Conservation (phyloP, 2,888 invertebrate genomes). For the Miltochrista miniata region DNA sequence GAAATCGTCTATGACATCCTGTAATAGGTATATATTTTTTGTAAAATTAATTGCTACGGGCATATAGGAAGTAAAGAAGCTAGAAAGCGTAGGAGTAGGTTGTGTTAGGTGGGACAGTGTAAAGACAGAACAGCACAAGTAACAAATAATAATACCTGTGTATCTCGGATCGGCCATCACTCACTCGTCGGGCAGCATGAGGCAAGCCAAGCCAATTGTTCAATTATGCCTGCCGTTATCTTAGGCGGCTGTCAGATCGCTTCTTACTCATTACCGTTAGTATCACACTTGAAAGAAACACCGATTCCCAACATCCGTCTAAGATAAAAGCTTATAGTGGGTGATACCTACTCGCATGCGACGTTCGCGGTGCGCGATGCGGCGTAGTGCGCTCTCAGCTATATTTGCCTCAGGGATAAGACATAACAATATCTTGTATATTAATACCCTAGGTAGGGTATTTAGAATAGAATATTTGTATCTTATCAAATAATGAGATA, state of each 20-base stretch:
- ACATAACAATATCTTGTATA: slow-evolving; percentile 41
- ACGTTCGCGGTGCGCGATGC: slow-evolving; percentile 76
- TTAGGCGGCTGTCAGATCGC: slow-evolving; percentile 19
- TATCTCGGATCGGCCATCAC: slow-evolving; percentile 36
- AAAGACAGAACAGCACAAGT: slow-evolving; percentile 50
- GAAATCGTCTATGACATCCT: no score
- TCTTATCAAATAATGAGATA: neutral
- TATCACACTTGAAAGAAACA: neutral
- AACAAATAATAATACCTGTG: slow-evolving; percentile 51
- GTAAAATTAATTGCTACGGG: slow-evolving; percentile 3
- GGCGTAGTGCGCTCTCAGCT: slow-evolving; percentile 70
- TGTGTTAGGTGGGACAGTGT: slow-evolving; percentile 42
- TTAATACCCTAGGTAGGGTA: neutral
- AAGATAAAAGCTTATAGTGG: slow-evolving; percentile 43
- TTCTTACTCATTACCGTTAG: neutral
- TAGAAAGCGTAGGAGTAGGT: slow-evolving; percentile 38
- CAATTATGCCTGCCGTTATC: slow-evolving; percentile 43
- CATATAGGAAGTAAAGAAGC: slow-evolving; percentile 15
- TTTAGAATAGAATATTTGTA: neutral
- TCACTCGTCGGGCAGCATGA: slow-evolving; percentile 58
- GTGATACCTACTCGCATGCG: slow-evolving; percentile 78
- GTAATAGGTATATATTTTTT: neutral
- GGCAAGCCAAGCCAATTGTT: slow-evolving; percentile 67
- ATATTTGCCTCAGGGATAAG: slow-evolving; percentile 65
- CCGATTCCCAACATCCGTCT: slow-evolving; percentile 15